A percentile compares a stretch with the other conserved stretches of the same genome.
These are phyloP conservation scores for Amiota mariae DNA, from an alignment of 2,888 invertebrate species.

Conservation along the genomic window DNA sequence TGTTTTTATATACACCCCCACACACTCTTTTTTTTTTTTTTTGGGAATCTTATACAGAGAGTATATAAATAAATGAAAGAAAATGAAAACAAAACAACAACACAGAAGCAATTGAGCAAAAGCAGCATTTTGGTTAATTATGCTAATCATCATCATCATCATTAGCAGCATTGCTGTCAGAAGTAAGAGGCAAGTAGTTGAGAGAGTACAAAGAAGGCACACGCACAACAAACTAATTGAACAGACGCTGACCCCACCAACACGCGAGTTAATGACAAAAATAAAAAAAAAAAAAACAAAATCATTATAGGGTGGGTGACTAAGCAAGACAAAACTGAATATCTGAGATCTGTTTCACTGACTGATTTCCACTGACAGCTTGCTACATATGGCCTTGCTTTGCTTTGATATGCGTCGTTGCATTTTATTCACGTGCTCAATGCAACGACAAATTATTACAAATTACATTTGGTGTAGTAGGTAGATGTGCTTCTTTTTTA, in stretches of 20 bases:
- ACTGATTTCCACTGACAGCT: not conserved
- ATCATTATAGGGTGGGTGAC: conserved; percentile 9
- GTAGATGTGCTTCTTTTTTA: too few relatives aligned
- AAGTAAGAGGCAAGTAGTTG: not conserved
- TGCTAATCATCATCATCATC: conserved; percentile 49
- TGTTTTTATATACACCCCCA: not conserved
- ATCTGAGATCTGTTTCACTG: conserved; percentile 18
- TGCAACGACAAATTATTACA: not conserved
- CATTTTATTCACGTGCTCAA: conserved; percentile 9
- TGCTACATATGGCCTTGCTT: conserved; percentile 12
- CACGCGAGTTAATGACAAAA: conserved; percentile 38
- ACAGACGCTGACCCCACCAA: conserved; percentile 58
- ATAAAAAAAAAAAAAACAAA: conserved; percentile 11
- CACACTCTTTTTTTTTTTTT: conserved; percentile 27
- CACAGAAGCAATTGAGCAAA: conserved; percentile 23
- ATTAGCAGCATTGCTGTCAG: too few relatives aligned
- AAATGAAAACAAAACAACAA: conserved; percentile 34
- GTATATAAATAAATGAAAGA: conserved; percentile 36
- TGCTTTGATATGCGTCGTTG: not conserved
- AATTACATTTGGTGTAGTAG: not conserved
- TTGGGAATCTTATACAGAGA: too few relatives aligned
- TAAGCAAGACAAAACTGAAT: too few relatives aligned
- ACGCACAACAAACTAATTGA: conserved; percentile 50
- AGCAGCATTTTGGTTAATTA: conserved; percentile 49
- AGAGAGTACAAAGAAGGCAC: conserved; percentile 34